Evolutionary conservation across 2,797 vertebrate species (phyloP).

Genomic region (Epinephelus awoara): DNA sequence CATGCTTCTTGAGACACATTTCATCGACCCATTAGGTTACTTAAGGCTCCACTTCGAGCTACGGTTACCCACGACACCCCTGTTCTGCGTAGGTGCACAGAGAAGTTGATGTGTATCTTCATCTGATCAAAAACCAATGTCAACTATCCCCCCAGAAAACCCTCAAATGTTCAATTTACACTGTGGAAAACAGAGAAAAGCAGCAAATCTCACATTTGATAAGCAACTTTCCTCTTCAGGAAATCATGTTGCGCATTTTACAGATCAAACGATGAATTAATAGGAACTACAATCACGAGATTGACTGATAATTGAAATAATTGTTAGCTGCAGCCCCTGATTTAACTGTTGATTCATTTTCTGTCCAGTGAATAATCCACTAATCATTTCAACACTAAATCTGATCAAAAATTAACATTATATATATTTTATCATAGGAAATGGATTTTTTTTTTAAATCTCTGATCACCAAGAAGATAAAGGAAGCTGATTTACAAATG

Average conservation of each 20-base stretch:
- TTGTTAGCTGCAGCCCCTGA: not conserved
- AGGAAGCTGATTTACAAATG: not conserved
- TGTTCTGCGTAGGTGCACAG: too few species aligned
- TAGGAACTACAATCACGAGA: not conserved
- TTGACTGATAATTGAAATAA: not conserved
- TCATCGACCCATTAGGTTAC: too few species aligned
- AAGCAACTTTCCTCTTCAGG: not conserved
- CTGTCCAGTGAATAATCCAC: not conserved
- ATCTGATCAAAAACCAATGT: not conserved
- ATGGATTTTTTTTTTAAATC: constrained; percentile 8
- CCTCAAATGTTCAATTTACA: not conserved
- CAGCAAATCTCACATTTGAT: not conserved
- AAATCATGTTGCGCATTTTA: not conserved
- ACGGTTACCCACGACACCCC: too few species aligned
- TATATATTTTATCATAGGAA: not conserved
- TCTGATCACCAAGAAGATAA: constrained; percentile 1
- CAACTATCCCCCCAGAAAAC: not conserved
- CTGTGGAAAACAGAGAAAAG: not conserved
- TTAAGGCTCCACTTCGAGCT: too few species aligned
- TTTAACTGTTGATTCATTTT: not conserved
- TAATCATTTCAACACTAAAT: not conserved
- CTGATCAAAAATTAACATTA: too few species aligned
- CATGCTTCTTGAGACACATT: too few species aligned
- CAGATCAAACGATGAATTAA: not conserved
- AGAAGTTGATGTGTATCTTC: too few species aligned